Conservation (phyloP, 2,113 vertebrate genomes). For the Isichthys henryi region DNA sequence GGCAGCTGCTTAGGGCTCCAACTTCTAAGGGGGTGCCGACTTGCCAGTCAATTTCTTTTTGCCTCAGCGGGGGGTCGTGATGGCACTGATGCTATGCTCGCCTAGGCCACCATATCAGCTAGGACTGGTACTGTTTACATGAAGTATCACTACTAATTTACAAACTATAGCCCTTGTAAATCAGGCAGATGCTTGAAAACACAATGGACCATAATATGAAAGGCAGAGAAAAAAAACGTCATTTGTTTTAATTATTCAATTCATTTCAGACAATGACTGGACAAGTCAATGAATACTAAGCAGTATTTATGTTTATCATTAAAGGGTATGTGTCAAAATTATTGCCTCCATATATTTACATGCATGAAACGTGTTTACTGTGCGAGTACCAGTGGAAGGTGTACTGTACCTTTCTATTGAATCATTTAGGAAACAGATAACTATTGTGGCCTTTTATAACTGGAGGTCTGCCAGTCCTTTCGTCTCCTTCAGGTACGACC, state of each 20-base stretch:
- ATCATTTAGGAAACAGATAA: neutral
- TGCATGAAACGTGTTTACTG: neutral
- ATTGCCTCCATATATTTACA: neutral
- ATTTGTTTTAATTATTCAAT: neutral
- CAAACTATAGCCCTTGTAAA: neutral
- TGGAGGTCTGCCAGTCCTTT: neutral
- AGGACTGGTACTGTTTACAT: neutral
- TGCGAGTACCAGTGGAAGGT: neutral
- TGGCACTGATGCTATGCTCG: neutral
- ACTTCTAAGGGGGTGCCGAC: neutral
- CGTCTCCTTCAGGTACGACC: neutral
- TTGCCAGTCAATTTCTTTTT: neutral
- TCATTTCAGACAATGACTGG: neutral
- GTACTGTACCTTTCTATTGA: neutral
- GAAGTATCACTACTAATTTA: neutral
- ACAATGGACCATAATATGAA: neutral
- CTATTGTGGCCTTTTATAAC: neutral
- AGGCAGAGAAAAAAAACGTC: neutral
- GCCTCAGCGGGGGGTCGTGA: neutral
- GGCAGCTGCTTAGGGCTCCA: neutral
- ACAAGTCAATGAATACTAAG: neutral
- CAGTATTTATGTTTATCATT: neutral
- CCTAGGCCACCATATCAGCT: neutral
- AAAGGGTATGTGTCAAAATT: neutral
- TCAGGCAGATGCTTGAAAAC: neutral